A percentile compares a stretch with the other conserved stretches of the same genome.
Conservation (phyloP, 2,888 invertebrate genomes). For the Orchesellides sinensis region DNA sequence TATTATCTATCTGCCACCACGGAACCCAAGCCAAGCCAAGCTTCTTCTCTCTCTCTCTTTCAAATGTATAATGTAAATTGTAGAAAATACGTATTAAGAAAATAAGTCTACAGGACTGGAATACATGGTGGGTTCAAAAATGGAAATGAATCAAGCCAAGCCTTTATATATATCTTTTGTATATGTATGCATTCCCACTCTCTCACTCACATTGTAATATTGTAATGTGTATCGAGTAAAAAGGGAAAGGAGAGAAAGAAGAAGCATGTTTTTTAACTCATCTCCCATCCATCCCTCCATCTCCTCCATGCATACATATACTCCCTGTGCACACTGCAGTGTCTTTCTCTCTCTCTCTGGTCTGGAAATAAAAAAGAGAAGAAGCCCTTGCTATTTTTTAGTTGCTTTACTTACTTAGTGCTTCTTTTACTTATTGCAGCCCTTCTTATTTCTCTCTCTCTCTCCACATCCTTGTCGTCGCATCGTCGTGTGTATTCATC, state of each 20-base stretch:
- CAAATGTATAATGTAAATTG: constrained; percentile 9
- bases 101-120: constrained; percentile 18
- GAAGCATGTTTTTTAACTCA: constrained; percentile 46
- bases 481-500: constrained; percentile 58
- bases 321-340: background rate
- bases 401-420: constrained; percentile 27
- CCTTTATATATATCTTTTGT: constrained; percentile 1
- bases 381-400: background rate
- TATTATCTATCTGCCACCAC: background rate
- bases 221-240: constrained; percentile 52
- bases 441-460: constrained; percentile 35
- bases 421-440: constrained; percentile 45
- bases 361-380: background rate
- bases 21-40: background rate
- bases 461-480: constrained; percentile 7
- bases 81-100: constrained; percentile 15
- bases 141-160: constrained; percentile 49
- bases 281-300: constrained; percentile 49
- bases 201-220: constrained; percentile 55
- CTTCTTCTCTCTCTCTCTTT: background rate
- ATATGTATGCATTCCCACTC: constrained; percentile 30
- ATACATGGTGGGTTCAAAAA: constrained; percentile 29
- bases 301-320: constrained; percentile 28
- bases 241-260: constrained; percentile 27
- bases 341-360: too few relatives aligned